Base-by-base conservation (phyloP, 2,888 invertebrate genomes). In the Calameuta idolon region DNA sequence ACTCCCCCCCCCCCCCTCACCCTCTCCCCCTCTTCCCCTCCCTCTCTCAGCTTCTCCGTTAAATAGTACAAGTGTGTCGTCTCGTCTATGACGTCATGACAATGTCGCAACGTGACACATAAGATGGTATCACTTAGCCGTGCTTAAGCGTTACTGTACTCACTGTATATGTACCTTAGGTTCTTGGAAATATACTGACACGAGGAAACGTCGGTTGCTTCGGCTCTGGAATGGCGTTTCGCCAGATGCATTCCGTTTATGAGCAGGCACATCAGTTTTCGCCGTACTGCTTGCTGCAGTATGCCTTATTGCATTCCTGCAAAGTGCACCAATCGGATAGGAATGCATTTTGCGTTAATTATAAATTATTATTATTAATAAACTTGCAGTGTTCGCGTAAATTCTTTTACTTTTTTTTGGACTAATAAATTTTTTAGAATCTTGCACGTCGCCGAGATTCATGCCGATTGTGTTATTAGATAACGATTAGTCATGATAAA, bases 401-500 rank as follows among this genome's bases (percentile, higher is more conserved):
- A 9, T 23, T 23, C 0, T 55, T 55, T 23, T 4, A 5, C 9
- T 9, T 9, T 55, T 55, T 40, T 4, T 15, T 74, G 30, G 74
- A 69, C 15, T 74, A n/a, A 31, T 69, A 69, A 31, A 69, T 69
- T 34, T 55, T 55, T 9, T 23, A 0, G 0, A 23, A 23, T 23
- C 0, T 9, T 55, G 1, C 23, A 9, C 55, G 23, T 23, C 23
- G 55, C 23, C 23, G 15, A 55, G 55, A 55, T 1, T 23, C 15
- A 9, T 23, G 55, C 23, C 23, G 1, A 23, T 55, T 75, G 37
- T 76, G 73, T 78, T 68, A 73, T 73, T 74, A 71, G 83, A 85
- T 83, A 85, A 81, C 84, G 85, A 87, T 87, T 85, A 87, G 83
- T 83, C 82, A 87, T 85, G 85, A 84, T 85, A 84, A 82, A 83